Evolutionary conservation across 2,797 vertebrate genomes (phyloP).

Genomic region (Furcifer pardalis): DNA sequence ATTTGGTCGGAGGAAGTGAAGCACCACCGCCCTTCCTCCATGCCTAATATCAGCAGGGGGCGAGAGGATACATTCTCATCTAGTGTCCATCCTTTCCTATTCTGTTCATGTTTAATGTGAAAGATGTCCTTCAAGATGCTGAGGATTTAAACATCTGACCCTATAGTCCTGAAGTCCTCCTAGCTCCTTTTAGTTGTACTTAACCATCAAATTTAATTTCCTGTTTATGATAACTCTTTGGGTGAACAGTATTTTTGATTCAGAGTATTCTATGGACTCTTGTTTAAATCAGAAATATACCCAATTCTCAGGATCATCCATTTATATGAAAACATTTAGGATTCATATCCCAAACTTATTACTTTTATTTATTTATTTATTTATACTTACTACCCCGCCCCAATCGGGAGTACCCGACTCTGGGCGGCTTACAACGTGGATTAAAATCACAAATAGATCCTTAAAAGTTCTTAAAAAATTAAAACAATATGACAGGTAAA

Average conservation of each 20-base stretch:
- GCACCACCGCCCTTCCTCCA: too few species aligned
- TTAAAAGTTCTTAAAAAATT: too few species aligned
- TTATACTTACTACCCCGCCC: too few species aligned
- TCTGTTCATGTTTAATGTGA: background rate
- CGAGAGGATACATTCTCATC: background rate
- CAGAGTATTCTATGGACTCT: background rate
- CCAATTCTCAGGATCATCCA: background rate
- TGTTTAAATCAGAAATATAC: background rate
- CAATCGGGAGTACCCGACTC: too few species aligned
- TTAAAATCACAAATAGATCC: too few species aligned
- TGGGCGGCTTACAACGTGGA: too few species aligned
- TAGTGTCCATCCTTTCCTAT: background rate
- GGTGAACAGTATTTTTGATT: background rate
- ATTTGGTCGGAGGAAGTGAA: too few species aligned
- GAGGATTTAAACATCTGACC: constrained; percentile 12
- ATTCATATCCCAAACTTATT: background rate
- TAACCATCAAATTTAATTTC: background rate
- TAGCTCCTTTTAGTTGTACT: background rate
- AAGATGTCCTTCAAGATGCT: background rate
- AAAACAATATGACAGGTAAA: too few species aligned
- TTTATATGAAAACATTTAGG: background rate
- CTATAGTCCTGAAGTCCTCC: background rate
- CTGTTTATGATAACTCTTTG: background rate
- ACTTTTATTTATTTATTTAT: background rate
- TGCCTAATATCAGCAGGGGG: too few species aligned